Base-by-base conservation (phyloP, 1,140 invertebrate genomes). In the Drosophila melanogaster region DNA sequence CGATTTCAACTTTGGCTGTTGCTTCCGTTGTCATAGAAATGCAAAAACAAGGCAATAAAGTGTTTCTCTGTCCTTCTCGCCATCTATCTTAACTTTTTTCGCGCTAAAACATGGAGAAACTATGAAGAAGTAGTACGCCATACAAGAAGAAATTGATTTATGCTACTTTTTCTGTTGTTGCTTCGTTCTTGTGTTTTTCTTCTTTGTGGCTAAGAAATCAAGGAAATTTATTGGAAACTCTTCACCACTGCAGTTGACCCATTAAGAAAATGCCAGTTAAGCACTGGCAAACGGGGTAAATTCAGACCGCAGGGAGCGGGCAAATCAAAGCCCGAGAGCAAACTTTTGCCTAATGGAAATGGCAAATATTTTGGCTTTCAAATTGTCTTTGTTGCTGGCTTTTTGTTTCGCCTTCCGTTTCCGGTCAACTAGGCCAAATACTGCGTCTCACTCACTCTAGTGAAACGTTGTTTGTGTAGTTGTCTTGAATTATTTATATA, bases 11-110 rank as follows among this genome's bases (percentile, higher is more conserved):
- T 64, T 53, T 76, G 70, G 54, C 57, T 74, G 59, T 24, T 47
- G 58, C 41, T 78, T 58, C 77, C 62, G 59, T 51, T 79, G 47
- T 61, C 59, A 41, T 22, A 49, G 44, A 24, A 60, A 59, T 58
- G 46, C 56, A 65, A 81, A 71, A 87, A 81, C 70, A 79, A 83
- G 54, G 66, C 41, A 79, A 78, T 85, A 80, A 90, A 89, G 64
- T 90, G 50, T 61, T 73, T 62, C 33, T 49, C 58, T 33, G 7
- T 51, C 30, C 30, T 35, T 19, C 49, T 35, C 6, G 37, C 64
- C 22, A 41, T 59, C 37, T 55, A 40, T 41, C 30, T 56, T 33
- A 15, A 35, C 12, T 61, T 81, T 76, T 71, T 72, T 62, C 70
- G 77, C 76, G 51, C 57, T 47, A 74, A 44, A 79, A 70, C 55